Conservation (phyloP, 2,888 invertebrate species). For the Agriotes lineatus region DNA sequence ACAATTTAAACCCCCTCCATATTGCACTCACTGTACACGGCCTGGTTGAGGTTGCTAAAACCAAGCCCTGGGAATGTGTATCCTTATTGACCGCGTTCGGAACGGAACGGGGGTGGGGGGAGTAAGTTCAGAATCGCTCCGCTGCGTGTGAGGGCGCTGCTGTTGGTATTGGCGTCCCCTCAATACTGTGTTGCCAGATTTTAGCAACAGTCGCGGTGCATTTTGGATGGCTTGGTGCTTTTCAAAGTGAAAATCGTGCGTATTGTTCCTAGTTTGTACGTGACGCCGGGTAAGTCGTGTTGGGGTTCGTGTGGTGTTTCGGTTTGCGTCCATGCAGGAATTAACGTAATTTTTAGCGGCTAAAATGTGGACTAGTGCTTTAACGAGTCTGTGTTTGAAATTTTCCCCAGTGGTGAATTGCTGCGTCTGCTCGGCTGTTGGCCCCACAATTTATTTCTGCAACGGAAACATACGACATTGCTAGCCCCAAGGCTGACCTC, state of each 20-base stretch:
- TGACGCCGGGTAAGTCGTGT: not conserved
- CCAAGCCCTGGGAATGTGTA: slow-evolving; percentile 61
- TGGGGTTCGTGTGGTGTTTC: no score
- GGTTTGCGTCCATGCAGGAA: not conserved
- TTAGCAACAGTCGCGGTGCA: slow-evolving; percentile 58
- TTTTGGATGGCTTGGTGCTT: slow-evolving; percentile 30
- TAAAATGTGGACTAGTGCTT: slow-evolving; percentile 43
- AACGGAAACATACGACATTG: slow-evolving; percentile 37
- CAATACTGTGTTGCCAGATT: slow-evolving; percentile 67
- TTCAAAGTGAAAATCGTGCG: slow-evolving; percentile 1
- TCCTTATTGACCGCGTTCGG: slow-evolving; percentile 66
- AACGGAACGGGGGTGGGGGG: slow-evolving; percentile 49
- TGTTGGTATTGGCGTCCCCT: slow-evolving; percentile 65
- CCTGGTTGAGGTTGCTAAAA: slow-evolving; percentile 52
- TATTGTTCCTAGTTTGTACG: not conserved
- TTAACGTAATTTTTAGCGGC: not conserved
- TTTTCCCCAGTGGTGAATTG: not conserved
- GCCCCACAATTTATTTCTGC: slow-evolving; percentile 13
- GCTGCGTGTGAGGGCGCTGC: slow-evolving; percentile 65
- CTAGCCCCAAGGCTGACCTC: slow-evolving; percentile 66
- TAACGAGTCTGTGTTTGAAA: slow-evolving; percentile 1
- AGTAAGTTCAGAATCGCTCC: slow-evolving; percentile 54
- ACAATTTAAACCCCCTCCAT: slow-evolving; percentile 28
- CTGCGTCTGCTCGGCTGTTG: not conserved
- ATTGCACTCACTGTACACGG: slow-evolving; percentile 44